These are phyloP conservation scores for Ferdinandea cuprea DNA, from an alignment of 2,888 invertebrate species.

Conservation along the genomic window DNA sequence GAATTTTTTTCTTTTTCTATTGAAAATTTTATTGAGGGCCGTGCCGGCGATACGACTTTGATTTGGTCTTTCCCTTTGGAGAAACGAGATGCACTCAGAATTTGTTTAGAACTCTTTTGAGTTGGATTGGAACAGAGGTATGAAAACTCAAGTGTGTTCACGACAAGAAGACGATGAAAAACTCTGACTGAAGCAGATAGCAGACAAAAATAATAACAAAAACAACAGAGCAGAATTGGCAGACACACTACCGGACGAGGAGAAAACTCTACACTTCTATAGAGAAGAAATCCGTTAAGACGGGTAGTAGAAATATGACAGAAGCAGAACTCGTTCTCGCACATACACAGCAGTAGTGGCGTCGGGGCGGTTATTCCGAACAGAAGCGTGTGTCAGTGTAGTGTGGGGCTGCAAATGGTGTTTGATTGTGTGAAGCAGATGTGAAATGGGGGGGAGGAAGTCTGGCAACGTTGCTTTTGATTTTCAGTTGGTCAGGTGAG, in stretches of 20 bases:
- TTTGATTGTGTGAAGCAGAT: constrained; percentile 35
- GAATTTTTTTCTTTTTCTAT: constrained; percentile 6
- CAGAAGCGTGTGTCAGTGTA: not conserved
- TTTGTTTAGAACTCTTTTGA: constrained; percentile 33
- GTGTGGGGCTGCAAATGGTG: not conserved
- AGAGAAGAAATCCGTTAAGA: constrained; percentile 3
- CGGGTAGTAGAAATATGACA: not conserved
- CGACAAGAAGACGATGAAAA: constrained; percentile 35
- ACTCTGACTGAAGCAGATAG: constrained; percentile 19
- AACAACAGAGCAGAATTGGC: constrained; percentile 57
- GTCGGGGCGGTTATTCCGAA: not conserved
- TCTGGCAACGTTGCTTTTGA: constrained; percentile 34
- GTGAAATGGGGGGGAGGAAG: not conserved
- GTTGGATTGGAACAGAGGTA: constrained; percentile 54
- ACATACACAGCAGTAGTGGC: too few relatives aligned
- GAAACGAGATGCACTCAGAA: constrained; percentile 57
- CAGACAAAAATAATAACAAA: constrained; percentile 52
- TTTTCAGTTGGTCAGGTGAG: not conserved
- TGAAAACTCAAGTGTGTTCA: constrained; percentile 26
- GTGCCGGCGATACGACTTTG: constrained; percentile 30
- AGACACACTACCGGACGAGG: constrained; percentile 18
- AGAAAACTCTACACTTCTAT: constrained; percentile 36
- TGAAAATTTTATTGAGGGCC: constrained; percentile 2
- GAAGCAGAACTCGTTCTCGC: constrained; percentile 27
- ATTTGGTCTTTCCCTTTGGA: constrained; percentile 35